phyloP scores from a whole-genome alignment of 2,888 invertebrate species.

The Bombylius discolor region DNA sequence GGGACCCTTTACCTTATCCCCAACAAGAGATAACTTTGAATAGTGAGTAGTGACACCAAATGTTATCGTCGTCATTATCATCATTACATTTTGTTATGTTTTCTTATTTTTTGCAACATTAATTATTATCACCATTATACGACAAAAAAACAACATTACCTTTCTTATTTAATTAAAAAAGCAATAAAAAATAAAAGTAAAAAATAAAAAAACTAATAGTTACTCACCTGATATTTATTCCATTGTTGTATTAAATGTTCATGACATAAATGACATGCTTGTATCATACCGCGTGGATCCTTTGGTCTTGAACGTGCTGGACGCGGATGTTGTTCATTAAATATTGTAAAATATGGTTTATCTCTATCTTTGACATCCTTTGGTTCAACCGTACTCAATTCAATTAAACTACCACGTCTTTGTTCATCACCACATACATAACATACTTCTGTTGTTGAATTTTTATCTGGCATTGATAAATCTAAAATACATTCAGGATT shows the following conservation, averaged over 20 bases:
- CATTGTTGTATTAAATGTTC: conserved; percentile 79
- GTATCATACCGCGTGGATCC: conserved; percentile 64
- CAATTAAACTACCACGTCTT: conserved; percentile 65
- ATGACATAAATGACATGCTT: conserved; percentile 74
- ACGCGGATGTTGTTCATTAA: conserved; percentile 66
- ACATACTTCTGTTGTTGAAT: conserved; percentile 78
- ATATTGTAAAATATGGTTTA: conserved; percentile 59
- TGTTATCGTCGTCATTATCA: too few species aligned
- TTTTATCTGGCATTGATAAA: conserved; percentile 85
- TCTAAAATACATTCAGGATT: conserved; percentile 64
- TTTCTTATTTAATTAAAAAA: too few species aligned
- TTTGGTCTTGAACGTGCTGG: conserved; percentile 76
- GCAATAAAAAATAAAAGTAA: too few species aligned
- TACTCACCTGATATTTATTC: conserved; percentile 57
- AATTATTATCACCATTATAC: too few species aligned
- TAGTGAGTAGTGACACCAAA: too few species aligned
- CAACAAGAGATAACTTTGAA: too few species aligned
- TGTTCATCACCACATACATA: conserved; percentile 85
- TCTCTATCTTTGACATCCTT: conserved; percentile 37
- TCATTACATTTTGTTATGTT: too few species aligned
- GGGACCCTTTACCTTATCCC: too few species aligned
- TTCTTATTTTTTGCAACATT: too few species aligned
- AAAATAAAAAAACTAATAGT: background rate
- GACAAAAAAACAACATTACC: too few species aligned
- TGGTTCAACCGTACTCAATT: conserved; percentile 49